Base-by-base conservation (phyloP, 2,797 vertebrate genomes). In the Semaprochilodus insignis region DNA sequence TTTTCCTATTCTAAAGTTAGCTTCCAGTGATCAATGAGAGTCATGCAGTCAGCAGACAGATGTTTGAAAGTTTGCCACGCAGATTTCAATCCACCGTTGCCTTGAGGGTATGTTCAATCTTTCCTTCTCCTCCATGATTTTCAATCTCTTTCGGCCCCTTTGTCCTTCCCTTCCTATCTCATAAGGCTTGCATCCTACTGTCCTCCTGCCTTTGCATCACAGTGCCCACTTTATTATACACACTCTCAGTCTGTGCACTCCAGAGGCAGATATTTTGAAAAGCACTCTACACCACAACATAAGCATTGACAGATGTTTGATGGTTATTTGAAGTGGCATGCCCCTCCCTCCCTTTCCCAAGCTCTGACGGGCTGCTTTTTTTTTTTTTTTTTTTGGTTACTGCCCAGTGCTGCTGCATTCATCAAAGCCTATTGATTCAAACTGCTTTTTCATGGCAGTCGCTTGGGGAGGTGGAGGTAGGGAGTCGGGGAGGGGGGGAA, bases 391-490 rank as follows among this genome's bases (percentile, higher is more conserved):
- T 78, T 81, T 80, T 83, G 65, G 71, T 77, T 52, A 62, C 83
- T 81, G 65, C 81, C 86, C 83, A 81, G 27, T 85, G 86, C 75
- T 66, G 63, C 80, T 82, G 82, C 86, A 89, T 77, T 82, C 85
- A 90, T 88, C 85, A 86, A 76, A 84, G 81, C 77, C 44, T 87
- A 87, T 90, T 80, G 88, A 90, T 90, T 90, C 60, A 27, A 83
- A 85, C 85, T 25, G 82, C 82, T 85, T 83, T 90, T 85, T 83
- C 73, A 71, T 76, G 79, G 54, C 66, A 77, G 72, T 54, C 6
- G 69, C 82, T 85, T 72, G 54, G 74, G 78, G 81, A 81, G 79
- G 69, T 57, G 75, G 59, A 86, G 62, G 23, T 72, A 82, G 84
- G 65, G 69, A 74, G 57, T 23, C 60, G 1, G 31, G n/a, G n/a